These are phyloP conservation scores for Pollenia amentaria DNA, from an alignment of 2,888 invertebrate species.

Conservation along the genomic window DNA sequence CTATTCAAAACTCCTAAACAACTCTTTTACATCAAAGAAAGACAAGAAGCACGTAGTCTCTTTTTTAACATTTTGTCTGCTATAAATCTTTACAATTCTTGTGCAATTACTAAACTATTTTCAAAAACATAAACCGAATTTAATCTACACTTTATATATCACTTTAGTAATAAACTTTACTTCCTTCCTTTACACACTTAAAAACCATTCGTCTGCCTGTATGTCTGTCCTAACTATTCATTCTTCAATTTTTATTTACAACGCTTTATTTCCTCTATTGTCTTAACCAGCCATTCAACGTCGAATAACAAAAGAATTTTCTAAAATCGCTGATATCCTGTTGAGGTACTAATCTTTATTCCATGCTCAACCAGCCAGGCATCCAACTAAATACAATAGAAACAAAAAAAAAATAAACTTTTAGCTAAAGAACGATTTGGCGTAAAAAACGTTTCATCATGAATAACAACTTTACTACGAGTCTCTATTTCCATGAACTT, in stretches of 20 bases:
- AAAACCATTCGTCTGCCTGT: neutral
- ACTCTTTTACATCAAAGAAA: neutral
- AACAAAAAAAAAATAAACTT: slow-evolving; percentile 20
- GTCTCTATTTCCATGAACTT: slow-evolving; percentile 50
- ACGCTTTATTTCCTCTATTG: slow-evolving; percentile 49
- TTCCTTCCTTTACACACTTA: slow-evolving; percentile 4
- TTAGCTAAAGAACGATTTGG: slow-evolving; percentile 25
- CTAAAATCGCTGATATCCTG: slow-evolving; percentile 46
- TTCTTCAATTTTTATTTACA: slow-evolving; percentile 66
- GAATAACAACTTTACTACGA: slow-evolving; percentile 29
- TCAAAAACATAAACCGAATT: slow-evolving; percentile 54
- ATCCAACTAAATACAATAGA: slow-evolving; percentile 43
- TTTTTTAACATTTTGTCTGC: slow-evolving; percentile 45
- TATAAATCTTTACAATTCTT: slow-evolving; percentile 23
- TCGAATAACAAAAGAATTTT: slow-evolving; percentile 55
- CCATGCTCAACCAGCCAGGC: slow-evolving; percentile 12
- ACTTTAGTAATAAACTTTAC: slow-evolving; percentile 17
- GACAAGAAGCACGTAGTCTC: neutral
- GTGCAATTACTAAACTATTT: slow-evolving; percentile 55
- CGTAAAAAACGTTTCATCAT: slow-evolving; percentile 31
- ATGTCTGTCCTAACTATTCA: slow-evolving; percentile 24
- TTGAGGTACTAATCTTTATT: slow-evolving; percentile 50
- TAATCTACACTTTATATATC: slow-evolving; percentile 65
- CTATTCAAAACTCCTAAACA: neutral
- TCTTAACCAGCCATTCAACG: slow-evolving; percentile 39